A percentile compares a stretch with the other conserved stretches of the same genome.
Conservation (phyloP, 2,888 invertebrate species). For the Tetragnatha montana region DNA sequence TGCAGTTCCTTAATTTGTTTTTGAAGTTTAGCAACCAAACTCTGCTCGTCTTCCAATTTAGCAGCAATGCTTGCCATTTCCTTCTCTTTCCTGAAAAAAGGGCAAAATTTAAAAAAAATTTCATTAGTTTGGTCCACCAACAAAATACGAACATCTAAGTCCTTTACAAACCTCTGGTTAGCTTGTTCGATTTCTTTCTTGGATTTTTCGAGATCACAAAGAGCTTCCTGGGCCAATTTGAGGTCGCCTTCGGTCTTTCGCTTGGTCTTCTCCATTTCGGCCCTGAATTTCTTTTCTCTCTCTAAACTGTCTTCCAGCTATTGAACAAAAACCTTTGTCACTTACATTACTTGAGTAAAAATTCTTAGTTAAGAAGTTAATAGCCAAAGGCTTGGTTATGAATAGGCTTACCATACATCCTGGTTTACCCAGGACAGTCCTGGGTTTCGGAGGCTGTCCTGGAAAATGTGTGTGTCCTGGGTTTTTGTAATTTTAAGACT, state of each 20-base stretch:
- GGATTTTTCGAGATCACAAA: slow-evolving; percentile 96
- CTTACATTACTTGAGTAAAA: neutral
- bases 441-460: too few relatives aligned
- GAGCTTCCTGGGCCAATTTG: slow-evolving; percentile 98
- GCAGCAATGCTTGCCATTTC: slow-evolving; percentile 96
- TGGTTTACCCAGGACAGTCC: too few relatives aligned
- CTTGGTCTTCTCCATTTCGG: slow-evolving; percentile 98
- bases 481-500: too few relatives aligned
- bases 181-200: slow-evolving; percentile 98
- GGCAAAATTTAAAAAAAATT: neutral
- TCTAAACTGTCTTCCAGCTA: slow-evolving; percentile 96
- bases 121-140: neutral
- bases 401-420: too few relatives aligned
- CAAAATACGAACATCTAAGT: neutral
- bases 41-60: slow-evolving; percentile 99
- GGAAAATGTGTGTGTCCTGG: too few relatives aligned
- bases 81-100: slow-evolving; percentile 89
- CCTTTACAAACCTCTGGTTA: slow-evolving; percentile 83
- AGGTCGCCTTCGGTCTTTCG: slow-evolving; percentile 99
- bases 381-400: neutral
- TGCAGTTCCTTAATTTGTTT: slow-evolving; percentile 99
- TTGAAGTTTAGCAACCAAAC: slow-evolving; percentile 95
- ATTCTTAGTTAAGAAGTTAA: neutral
- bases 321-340: neutral
- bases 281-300: slow-evolving; percentile 98